Evolutionary conservation across 2,888 invertebrate genomes (phyloP), one percentile per base, ranked within the genome.

Genomic region (Melipona beecheii): DNA sequence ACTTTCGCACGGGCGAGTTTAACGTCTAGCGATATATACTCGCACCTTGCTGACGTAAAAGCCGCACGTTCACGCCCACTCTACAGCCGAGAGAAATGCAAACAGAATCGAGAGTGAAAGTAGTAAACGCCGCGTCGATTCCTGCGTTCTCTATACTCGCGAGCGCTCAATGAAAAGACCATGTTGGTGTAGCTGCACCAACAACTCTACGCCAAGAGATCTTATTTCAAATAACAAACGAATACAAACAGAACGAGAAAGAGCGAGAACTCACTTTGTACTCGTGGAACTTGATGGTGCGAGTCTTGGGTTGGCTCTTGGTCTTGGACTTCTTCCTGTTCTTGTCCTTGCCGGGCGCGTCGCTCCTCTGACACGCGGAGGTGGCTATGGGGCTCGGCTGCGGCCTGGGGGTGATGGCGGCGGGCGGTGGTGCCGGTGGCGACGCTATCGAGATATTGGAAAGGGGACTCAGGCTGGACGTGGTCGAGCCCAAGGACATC

Each of bases 261-360:
- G 15, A 0, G 19, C 0, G 36, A 36, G 6, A 36, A 90, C 91
- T 90, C 82, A 95, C 95, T 95, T 98, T 98, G 94, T 98, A 98
- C 95, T 99, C 99, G 95, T 99, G 99, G 95, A 99, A 99, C 95
- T 99, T 99, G 91, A 99, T 99, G 77, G 98, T 97, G 90, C 98
- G 96, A 31, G 97, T 96, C 94, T 98, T 98, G 1, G 97, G 97
- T 78, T 96, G 96, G 43, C 96, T 96, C 94, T 98, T 98, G 62
- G 97, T 97, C 94, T 98, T 98, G 31, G 96, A 96, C 93, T 98
- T 98, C 94, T 98, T 98, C 92, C 96, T 95, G 93, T 97, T 98
- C 95, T 96, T 97, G 95, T 97, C 97, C 90, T 95, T 95, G 78
- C 95, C 95, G 4, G 95, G 95, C n/a, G 95, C 95, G 84, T 94